Evolutionary conservation across 1,140 invertebrate genomes (phyloP), one percentile per base, ranked within the genome.

Genomic region (Melanaphis sacchari): DNA sequence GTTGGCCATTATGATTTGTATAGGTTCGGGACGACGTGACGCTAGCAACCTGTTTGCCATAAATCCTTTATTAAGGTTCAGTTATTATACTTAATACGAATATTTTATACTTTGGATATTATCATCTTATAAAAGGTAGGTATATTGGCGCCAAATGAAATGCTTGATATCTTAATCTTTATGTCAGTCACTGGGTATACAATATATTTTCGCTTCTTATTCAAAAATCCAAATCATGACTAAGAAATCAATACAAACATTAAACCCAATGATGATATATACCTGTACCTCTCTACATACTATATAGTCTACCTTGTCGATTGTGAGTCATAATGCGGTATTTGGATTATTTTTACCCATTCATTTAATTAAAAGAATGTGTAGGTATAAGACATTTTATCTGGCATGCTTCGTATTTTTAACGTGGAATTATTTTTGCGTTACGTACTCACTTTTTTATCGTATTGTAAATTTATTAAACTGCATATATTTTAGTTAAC

Each of bases 71-170:
- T n/a, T 18, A 36, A 18, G 59, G 59, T 76, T 76, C 31, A n/a
- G 18, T n/a, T 76, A 76, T 76, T 76, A n/a, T 76, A 76, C 59
- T 76, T 76, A 18, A 5, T 76, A 76, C n/a, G 15, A n/a, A 76
- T n/a, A 76, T 76, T 76, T 76, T 76, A 76, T 76, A 76, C 6
- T 76, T 76, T n/a, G 59, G 59, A 76, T 76, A 76, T 76, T 76
- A 76, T 76, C 59, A 76, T 76, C 1, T 76, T 76, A 76, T 76
- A 6, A 76, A 76, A 76, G n/a, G 59, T 76, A n/a, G n/a, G 18
- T 76, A n/a, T 76, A 76, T 76, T 76, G 59, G 59, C 59, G 59
- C 59, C 59, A 21, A 76, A 76, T 4, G 59, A 76, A n/a, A 76
- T 21, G 15, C 15, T n/a, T n/a, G 59, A n/a, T 76, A 76, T 76